phyloP scores from a whole-genome alignment of 2,888 invertebrate genomes.

The Megalurothrips usitatus region DNA sequence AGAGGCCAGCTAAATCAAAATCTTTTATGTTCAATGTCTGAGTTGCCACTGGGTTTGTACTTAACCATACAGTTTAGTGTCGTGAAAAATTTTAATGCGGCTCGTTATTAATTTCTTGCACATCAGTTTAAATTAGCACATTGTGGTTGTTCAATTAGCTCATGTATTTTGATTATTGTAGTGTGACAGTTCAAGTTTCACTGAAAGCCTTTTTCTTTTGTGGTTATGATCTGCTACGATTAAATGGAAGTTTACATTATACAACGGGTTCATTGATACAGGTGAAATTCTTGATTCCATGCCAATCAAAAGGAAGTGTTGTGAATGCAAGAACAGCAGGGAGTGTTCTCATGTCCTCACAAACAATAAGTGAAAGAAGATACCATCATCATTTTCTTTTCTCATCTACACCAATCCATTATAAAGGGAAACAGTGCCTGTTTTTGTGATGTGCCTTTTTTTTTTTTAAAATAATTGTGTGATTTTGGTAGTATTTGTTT shows the following conservation, averaged over 20 bases:
- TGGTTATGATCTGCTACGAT: too few species aligned
- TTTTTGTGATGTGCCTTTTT: constrained; percentile 25
- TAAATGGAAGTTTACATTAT: neutral
- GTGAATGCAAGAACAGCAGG: neutral
- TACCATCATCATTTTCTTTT: neutral
- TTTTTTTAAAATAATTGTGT: constrained; percentile 19
- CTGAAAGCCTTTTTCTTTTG: too few species aligned
- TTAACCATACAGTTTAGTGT: too few species aligned
- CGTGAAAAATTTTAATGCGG: too few species aligned
- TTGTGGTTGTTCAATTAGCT: too few species aligned
- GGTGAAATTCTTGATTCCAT: constrained; percentile 23
- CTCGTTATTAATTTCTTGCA: too few species aligned
- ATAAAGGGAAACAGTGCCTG: neutral
- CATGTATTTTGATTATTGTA: too few species aligned
- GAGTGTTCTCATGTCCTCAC: constrained; percentile 4
- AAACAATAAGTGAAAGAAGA: constrained; percentile 16
- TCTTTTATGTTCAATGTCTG: too few species aligned
- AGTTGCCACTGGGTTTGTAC: too few species aligned
- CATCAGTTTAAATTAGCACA: too few species aligned
- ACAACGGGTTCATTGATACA: constrained; percentile 5
- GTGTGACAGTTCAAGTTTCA: too few species aligned
- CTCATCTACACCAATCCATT: neutral
- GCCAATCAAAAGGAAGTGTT: constrained; percentile 9
- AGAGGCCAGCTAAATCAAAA: too few species aligned
- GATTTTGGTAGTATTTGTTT: constrained; percentile 23